phyloP scores from a whole-genome alignment of 2,797 vertebrate species.

The Nannoperca australis region DNA sequence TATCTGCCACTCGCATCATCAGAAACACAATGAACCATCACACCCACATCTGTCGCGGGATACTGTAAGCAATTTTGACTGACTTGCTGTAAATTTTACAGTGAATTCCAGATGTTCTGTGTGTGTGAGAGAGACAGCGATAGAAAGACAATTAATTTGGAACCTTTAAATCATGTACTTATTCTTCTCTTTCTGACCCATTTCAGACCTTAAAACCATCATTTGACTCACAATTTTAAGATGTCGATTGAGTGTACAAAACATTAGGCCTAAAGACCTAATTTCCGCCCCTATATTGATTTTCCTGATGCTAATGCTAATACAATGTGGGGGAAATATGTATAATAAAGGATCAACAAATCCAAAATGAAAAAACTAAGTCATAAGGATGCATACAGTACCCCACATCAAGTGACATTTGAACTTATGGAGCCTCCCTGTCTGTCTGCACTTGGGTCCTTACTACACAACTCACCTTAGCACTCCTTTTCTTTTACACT shows the following conservation, averaged over 20 bases:
- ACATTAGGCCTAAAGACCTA: not conserved
- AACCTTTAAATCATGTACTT: not conserved
- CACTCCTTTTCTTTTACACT: too few species aligned
- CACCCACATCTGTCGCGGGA: slow-evolving; percentile 11
- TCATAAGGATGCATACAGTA: too few species aligned
- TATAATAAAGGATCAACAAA: too few species aligned
- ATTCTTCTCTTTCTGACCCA: not conserved
- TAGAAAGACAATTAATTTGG: slow-evolving; percentile 2
- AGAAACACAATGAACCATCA: slow-evolving; percentile 24
- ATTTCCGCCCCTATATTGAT: not conserved
- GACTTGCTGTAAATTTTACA: not conserved
- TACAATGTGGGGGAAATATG: too few species aligned
- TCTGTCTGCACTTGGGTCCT: too few species aligned
- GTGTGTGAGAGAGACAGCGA: too few species aligned
- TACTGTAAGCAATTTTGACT: slow-evolving; percentile 1
- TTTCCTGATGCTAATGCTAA: too few species aligned
- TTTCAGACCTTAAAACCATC: not conserved
- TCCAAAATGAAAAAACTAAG: too few species aligned
- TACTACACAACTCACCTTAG: too few species aligned
- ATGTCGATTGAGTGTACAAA: not conserved
- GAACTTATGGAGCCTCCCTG: too few species aligned
- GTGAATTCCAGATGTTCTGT: slow-evolving; percentile 19
- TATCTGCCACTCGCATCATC: slow-evolving; percentile 16
- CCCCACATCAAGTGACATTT: too few species aligned
- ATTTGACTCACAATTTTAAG: not conserved